Evolutionary conservation across 2,888 invertebrate species (phyloP), one percentile per base, ranked within the genome.

Genomic region (Dynastes grantii): DNA sequence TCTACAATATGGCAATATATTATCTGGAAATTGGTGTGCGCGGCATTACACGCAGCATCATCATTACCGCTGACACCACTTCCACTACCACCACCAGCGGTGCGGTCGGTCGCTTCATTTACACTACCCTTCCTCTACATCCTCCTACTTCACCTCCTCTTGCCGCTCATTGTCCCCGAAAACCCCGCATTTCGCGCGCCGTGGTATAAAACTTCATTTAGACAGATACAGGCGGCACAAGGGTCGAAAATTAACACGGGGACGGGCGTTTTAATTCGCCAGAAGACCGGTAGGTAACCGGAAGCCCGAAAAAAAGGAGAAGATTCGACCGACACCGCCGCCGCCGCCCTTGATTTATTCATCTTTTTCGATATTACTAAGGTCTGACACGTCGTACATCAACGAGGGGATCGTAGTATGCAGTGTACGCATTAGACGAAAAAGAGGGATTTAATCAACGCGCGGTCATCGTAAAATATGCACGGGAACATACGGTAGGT

Each of bases 391-490:
- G 68, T 68, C 68, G 51, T 68, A 68, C 51, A 68, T 68, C 68
- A 68, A 65, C 68, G 51, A 27, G 22, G 29, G 63, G 63, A 32
- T 32, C 63, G 29, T 32, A 32, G 29, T 27, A 27, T 16, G 11
- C 61, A 29, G 4, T n/a, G 63, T 32, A 63, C 29, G 29, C 63
- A 11, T 49, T 51, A 45, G 45, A 45, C 45, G 45, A 45, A 68
- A 68, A 68, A 68, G 40, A 13, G 27, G 51, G 68, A 51, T 68
- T 68, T 68, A 68, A 68, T 68, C 68, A 68, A 51, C 68, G 68
- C 53, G 68, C 68, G 68, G 68, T 68, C 68, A 68, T 68, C 68
- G 51, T 68, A 51, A 68, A 68, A 68, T 68, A 68, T 68, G 68
- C 51, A 68, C 68, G 61, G 29, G 29, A 27, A 27, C 55, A 68